A percentile compares a stretch with the other conserved stretches of the same genome.
phyloP scores from a whole-genome alignment of 1,140 invertebrate species.

The Halictus rubicundus region DNA sequence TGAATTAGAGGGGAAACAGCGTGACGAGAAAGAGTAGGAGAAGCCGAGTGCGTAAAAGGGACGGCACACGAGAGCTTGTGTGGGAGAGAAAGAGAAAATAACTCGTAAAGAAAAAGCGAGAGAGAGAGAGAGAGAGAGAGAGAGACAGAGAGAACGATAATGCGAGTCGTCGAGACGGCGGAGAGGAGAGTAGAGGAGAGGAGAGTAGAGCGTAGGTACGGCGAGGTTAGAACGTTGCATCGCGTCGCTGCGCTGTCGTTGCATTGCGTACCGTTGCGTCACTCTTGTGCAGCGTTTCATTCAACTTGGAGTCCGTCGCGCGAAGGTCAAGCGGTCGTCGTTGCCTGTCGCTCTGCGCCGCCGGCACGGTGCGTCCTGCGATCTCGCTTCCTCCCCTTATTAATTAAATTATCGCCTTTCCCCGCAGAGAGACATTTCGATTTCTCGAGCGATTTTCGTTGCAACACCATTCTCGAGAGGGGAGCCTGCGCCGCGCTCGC shows the following conservation, averaged over 20 bases:
- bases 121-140: not conserved
- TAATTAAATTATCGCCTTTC: not conserved
- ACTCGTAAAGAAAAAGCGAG: too few relatives aligned
- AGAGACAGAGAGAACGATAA: too few relatives aligned
- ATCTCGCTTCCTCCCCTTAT: constrained; percentile 12
- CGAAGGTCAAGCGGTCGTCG: constrained; percentile 79
- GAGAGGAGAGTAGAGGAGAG: not conserved
- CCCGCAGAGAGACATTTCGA: too few relatives aligned
- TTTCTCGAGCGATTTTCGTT: not conserved
- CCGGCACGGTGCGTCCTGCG: constrained; percentile 43
- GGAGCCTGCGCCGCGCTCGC: not conserved
- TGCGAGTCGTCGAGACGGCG: not conserved
- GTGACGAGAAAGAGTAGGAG: not conserved
- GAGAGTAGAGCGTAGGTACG: constrained; percentile 26
- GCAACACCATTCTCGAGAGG: too few relatives aligned
- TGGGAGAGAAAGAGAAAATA: not conserved
- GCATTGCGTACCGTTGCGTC: constrained; percentile 71
- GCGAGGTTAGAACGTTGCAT: constrained; percentile 50
- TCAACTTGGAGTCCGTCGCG: constrained; percentile 71
- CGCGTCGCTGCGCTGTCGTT: constrained; percentile 44
- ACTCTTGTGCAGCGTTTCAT: constrained; percentile 75
- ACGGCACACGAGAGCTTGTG: not conserved
- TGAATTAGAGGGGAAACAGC: constrained; percentile 36
- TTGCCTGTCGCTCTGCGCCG: constrained; percentile 42
- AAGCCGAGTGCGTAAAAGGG: constrained; percentile 20